A percentile compares a stretch with the other conserved stretches of the same genome.
These are phyloP conservation scores for Cosmia trapezina DNA, from an alignment of 2,888 invertebrate genomes.

Conservation along the genomic window DNA sequence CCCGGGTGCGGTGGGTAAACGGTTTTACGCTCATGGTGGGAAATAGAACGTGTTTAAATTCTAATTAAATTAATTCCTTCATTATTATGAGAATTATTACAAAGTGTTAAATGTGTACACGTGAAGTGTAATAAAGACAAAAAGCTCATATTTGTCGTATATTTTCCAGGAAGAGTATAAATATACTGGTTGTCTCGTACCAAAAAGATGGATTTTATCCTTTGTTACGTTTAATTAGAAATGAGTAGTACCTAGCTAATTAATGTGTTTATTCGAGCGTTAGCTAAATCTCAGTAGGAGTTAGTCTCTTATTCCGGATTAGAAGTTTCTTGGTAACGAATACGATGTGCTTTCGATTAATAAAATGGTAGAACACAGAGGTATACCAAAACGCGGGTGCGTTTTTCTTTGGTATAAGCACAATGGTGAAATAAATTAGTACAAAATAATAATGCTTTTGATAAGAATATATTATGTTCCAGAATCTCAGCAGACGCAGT, in stretches of 20 bases:
- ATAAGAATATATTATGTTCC: not conserved
- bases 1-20: no score
- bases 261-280: constrained; percentile 37
- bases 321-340: not conserved
- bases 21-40: not conserved
- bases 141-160: not conserved
- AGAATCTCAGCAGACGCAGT: not conserved
- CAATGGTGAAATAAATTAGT: no score
- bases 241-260: constrained; percentile 33
- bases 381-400: no score
- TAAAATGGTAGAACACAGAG: not conserved
- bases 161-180: not conserved
- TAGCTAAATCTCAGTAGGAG: constrained; percentile 13
- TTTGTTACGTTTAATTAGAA: constrained; percentile 29
- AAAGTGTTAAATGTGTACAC: not conserved
- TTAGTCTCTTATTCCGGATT: not conserved
- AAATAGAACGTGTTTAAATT: not conserved
- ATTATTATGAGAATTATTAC: not conserved
- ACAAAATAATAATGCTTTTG: not conserved
- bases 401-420: no score
- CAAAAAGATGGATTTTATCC: constrained; percentile 26
- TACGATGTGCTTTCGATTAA: not conserved
- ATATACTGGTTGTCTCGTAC: not conserved
- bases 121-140: no score
- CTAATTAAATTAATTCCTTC: constrained; percentile 8